Base-by-base conservation (phyloP, 1,140 invertebrate species). In the Mya arenaria region DNA sequence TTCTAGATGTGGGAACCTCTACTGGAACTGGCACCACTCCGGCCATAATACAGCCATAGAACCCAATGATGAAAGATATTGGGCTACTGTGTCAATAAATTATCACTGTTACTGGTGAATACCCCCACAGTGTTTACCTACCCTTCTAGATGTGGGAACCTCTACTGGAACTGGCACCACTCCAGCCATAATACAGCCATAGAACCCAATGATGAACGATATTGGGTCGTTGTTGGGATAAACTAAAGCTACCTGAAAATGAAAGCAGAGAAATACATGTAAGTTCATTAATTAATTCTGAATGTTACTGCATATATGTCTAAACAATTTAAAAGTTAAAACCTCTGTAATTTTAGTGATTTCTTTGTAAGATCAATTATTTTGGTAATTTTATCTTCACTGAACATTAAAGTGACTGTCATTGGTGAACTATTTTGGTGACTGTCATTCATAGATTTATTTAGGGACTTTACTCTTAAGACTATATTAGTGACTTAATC, bases 1-100 rank as follows among this genome's bases (percentile, higher is more conserved):
- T 94, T 91, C 98, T 96, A 0, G 98, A 98, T 6, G 99, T 94
- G 3, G 99, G 99, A 25, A 99, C 97, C 94, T 99, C 99, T 80
- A 99, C 98, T 0, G 99, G 98, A 1, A 99, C 97, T 0, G 99
- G 98, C 56, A 99, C 98, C 28, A 99, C 96, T 4, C 98, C 98
- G 36, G 98, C 98, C 92, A 99, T 97, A 62, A 99, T 95, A 93
- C 98, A 99, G 17, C 98, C 99, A 93, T 99, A 99, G 94, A 99
- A 99, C 37, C 98, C 98, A 89, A 98, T 98, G 90, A 99, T 95
- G 92, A n/a, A 99, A 90, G 98, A 98, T 86, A 99, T 97, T 0
- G 99, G 98, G 92, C 99, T 99, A 92, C 98, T 99, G 94, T 99
- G 99, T 0, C 99, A 98, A 93, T 99, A 99, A 52, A 99, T 98